Percentiles rank a stretch among this genome's conserved stretches.
Conservation (phyloP, 2,888 invertebrate species). For the Diadromus collaris region DNA sequence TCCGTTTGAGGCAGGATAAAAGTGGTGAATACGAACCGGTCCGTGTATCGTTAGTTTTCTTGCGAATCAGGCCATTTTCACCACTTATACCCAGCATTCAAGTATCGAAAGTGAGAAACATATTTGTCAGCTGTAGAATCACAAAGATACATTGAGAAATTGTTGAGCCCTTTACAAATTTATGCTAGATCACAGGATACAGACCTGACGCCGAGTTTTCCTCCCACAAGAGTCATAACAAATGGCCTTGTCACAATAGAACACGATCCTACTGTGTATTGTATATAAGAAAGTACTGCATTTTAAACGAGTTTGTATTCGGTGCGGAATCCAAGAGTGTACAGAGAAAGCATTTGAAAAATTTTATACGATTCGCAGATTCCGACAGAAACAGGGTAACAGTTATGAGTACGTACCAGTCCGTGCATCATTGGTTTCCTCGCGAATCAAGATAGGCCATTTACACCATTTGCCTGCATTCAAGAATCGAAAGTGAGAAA, state of each 20-base stretch:
- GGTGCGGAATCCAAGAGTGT: no score
- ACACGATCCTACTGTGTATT: slow-evolving; percentile 17
- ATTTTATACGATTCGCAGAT: not conserved
- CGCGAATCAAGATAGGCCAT: not conserved
- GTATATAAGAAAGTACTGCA: slow-evolving; percentile 14
- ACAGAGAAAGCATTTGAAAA: not conserved
- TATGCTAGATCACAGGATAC: no score
- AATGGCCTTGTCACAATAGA: no score
- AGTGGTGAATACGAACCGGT: not conserved
- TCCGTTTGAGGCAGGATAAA: not conserved
- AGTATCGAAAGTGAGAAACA: not conserved
- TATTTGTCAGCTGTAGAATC: not conserved
- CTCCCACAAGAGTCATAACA: no score
- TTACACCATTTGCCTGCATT: no score
- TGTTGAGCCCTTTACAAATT: no score
- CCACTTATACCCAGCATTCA: not conserved
- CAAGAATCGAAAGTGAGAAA: not conserved
- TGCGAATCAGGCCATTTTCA: not conserved
- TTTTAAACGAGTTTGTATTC: slow-evolving; percentile 20
- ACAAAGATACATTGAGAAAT: not conserved
- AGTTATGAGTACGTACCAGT: not conserved
- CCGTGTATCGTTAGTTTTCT: not conserved
- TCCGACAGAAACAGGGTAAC: not conserved
- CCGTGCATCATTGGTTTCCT: not conserved
- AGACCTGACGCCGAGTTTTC: no score